Evolutionary conservation across 2,888 invertebrate species (phyloP).

Genomic region (Synergus itoensis): DNA sequence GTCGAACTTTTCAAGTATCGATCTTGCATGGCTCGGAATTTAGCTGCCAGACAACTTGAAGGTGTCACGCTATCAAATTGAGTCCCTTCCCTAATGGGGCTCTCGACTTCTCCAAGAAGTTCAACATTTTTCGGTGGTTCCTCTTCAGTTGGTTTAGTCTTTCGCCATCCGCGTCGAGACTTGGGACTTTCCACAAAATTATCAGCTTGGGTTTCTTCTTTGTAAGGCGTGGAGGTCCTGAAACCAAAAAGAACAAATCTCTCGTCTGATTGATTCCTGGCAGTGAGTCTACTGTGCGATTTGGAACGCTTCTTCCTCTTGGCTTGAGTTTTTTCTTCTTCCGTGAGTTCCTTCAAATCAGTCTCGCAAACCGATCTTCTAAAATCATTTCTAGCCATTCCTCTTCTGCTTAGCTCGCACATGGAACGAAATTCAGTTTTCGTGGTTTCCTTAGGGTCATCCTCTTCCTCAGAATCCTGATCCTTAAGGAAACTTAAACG

Average conservation of each 20-base stretch:
- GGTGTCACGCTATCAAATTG: slow-evolving; percentile 71
- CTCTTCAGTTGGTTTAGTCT: slow-evolving; percentile 42
- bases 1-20: slow-evolving; percentile 84
- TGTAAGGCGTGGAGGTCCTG: slow-evolving; percentile 58
- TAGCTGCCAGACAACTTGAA: slow-evolving; percentile 82
- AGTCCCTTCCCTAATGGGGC: slow-evolving; percentile 42
- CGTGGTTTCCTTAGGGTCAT: slow-evolving; percentile 61
- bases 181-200: slow-evolving; percentile 55
- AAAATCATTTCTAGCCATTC: slow-evolving; percentile 65
- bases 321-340: slow-evolving; percentile 65
- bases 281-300: slow-evolving; percentile 69
- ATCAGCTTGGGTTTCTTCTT: slow-evolving; percentile 54
- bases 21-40: slow-evolving; percentile 86
- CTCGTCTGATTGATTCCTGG: slow-evolving; percentile 52
- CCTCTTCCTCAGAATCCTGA: slow-evolving; percentile 61
- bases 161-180: slow-evolving; percentile 48
- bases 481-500: slow-evolving; percentile 83
- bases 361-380: slow-evolving; percentile 71
- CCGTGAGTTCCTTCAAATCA: slow-evolving; percentile 66
- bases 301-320: slow-evolving; percentile 72
- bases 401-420: slow-evolving; percentile 64
- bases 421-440: slow-evolving; percentile 66
- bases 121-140: slow-evolving; percentile 23
- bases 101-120: slow-evolving; percentile 17
- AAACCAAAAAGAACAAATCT: slow-evolving; percentile 67